Evolutionary conservation across 2,113 vertebrate species (phyloP), one percentile per base, ranked within the genome.

Genomic region (Pavo muticus): DNA sequence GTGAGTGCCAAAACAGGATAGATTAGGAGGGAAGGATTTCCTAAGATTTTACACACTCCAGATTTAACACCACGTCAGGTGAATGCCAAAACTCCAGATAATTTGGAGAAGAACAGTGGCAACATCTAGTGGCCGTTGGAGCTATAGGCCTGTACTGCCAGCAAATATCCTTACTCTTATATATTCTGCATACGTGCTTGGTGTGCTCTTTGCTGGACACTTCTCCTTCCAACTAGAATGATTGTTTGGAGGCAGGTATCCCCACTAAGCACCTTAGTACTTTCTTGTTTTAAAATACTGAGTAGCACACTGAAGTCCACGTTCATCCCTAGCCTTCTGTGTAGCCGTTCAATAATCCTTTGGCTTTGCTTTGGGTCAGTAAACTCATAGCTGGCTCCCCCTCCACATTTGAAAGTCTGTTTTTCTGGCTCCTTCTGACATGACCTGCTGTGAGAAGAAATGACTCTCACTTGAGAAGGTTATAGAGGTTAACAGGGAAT

Each of bases 21-120:
- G 84, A 92, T 96, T 92, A 96, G 70, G 70, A 95, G 79, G 90
- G 91, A 96, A 91, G 84, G 60, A 83, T 93, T 95, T 95, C 67
- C 30, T 86, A 94, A 84, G 78, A 82, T 92, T 92, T 95, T 88
- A 90, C 96, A 87, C 42, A 78, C 39, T 89, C 45, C 56, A n/a
- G 89, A 68, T 2, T 88, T 85, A 88, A 18, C 63, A 60, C 42
- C 16, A 1, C n/a, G 9, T 54, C 47, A 59, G 73, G 60, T 14
- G 3, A 76, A 48, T 35, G 94, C 47, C 61, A 59, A 71, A 84
- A 2, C 11, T 14, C 3, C 63, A 3, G 60, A 44, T 84, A 45
- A 48, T 52, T 57, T 25, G 3, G n/a, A 63, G 86, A 88, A 73
- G 95, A 78, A n/a, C 96, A 72, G 87, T 74, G 94, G 82, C 94